Evolutionary conservation across 2,888 invertebrate genomes (phyloP).

Genomic region (Chironomus riparius): DNA sequence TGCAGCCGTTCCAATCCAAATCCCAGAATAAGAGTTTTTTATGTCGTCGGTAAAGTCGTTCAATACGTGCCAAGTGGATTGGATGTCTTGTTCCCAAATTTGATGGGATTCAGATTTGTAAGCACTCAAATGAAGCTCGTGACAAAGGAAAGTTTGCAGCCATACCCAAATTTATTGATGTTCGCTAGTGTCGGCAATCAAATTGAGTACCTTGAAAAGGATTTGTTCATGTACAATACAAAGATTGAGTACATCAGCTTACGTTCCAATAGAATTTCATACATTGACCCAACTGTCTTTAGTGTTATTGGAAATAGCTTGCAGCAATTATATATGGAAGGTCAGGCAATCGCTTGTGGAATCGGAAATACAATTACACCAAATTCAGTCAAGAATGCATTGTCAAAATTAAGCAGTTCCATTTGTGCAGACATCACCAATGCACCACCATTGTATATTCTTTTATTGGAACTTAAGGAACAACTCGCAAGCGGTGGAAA

Average conservation of each 20-base stretch:
- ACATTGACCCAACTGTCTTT: background rate
- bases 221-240: background rate
- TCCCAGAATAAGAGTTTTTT: background rate
- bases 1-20: background rate
- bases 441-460: background rate
- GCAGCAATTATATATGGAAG: background rate
- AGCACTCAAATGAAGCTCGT: background rate
- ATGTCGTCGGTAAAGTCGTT: background rate
- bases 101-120: background rate
- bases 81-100: background rate
- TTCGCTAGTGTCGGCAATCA: background rate
- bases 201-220: background rate
- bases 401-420: background rate
- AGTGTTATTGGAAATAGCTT: background rate
- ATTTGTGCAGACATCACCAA: background rate
- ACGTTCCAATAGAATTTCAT: background rate
- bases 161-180: background rate
- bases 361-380: background rate
- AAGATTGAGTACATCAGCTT: background rate
- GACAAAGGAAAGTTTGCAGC: background rate
- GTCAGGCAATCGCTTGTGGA: background rate
- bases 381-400: background rate
- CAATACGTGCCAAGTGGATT: background rate
- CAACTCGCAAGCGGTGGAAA: no score
- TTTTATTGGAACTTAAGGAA: background rate